phyloP scores from a whole-genome alignment of 2,113 vertebrate genomes.

The Nematolebias whitei region DNA sequence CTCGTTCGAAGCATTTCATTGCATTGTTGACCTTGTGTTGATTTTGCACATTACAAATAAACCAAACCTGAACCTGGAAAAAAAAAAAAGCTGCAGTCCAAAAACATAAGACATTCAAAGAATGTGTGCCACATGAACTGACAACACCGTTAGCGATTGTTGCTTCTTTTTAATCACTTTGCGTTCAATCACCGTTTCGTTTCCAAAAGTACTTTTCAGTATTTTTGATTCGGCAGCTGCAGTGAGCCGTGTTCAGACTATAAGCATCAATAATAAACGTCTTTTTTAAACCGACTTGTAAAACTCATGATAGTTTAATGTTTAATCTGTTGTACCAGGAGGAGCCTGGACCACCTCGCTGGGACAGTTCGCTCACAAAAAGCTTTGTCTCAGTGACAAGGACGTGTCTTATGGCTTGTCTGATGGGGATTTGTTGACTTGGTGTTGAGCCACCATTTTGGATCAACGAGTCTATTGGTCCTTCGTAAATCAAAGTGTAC shows the following conservation, averaged over 20 bases:
- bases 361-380: constrained; percentile 47
- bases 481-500: constrained; percentile 71
- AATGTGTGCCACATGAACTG: constrained; percentile 1
- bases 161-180: constrained; percentile 11
- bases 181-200: constrained; percentile 5
- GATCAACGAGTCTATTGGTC: constrained; percentile 68
- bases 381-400: constrained; percentile 70
- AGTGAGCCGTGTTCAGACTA: neutral
- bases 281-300: constrained; percentile 7
- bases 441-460: constrained; percentile 73
- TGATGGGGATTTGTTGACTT: constrained; percentile 74
- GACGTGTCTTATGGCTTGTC: constrained; percentile 48
- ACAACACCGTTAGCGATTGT: constrained; percentile 17
- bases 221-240: constrained; percentile 5
- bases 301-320: constrained; percentile 26
- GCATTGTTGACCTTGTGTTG: no score
- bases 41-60: no score
- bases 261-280: constrained; percentile 17
- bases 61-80: no score
- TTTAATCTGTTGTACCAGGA: constrained; percentile 30
- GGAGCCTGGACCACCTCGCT: constrained; percentile 21
- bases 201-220: constrained; percentile 5
- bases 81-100: neutral
- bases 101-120: constrained; percentile 2
- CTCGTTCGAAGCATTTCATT: no score